Conservation (phyloP, 2,888 invertebrate genomes). For the Didymodactylos carnosus region DNA sequence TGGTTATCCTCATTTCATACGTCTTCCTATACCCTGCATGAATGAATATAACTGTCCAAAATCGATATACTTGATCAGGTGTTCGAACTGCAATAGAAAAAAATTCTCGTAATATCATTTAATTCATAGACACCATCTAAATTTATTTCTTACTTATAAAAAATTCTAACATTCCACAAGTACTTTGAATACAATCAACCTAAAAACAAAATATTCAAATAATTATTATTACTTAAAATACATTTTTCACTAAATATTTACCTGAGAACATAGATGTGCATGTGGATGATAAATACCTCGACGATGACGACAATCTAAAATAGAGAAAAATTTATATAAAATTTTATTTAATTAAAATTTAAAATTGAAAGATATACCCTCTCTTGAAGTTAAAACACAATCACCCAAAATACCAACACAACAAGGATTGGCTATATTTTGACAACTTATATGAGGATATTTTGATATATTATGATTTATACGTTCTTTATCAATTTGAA, state of each 20-base stretch:
- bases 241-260: constrained; percentile 24
- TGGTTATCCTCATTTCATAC: no score
- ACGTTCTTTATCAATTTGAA: not conserved
- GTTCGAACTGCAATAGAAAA: not conserved
- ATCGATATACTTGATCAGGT: constrained; percentile 87
- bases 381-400: constrained; percentile 75
- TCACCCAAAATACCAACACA: constrained; percentile 81
- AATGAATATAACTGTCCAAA: constrained; percentile 84
- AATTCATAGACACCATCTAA: not conserved
- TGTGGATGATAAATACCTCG: constrained; percentile 85
- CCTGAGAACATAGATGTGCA: constrained; percentile 80
- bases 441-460: not conserved
- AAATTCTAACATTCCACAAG: constrained; percentile 68
- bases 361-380: no score
- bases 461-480: not conserved
- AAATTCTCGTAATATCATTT: not conserved
- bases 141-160: constrained; percentile 44
- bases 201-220: constrained; percentile 32
- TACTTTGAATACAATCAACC: constrained; percentile 79
- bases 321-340: no score
- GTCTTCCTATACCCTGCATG: constrained; percentile 83
- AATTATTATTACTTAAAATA: not conserved
- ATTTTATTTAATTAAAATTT: no score
- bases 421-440: constrained; percentile 62
- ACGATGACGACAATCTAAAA: constrained; percentile 78